Percentiles rank a stretch among this genome's conserved stretches.
Conservation (phyloP, 1,140 invertebrate genomes). For the Nasonia longicornis region DNA sequence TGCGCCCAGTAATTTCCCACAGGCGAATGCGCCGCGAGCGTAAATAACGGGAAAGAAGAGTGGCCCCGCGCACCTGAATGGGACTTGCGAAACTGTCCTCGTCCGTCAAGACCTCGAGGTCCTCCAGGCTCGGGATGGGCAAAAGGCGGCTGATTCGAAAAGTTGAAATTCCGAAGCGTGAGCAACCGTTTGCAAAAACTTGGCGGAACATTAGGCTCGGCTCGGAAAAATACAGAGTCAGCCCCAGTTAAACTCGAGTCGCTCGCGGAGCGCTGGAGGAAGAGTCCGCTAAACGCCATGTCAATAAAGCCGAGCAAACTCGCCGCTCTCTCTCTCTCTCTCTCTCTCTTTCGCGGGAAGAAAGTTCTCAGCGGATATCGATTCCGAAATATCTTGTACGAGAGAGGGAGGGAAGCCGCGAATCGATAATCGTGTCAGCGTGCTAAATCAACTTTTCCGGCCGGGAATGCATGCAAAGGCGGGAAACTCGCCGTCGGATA, state of each 20-base stretch:
- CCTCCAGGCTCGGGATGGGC: neutral
- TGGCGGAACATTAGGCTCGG: neutral
- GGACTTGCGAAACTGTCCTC: slow-evolving; percentile 5
- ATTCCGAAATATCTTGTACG: neutral
- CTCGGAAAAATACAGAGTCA: neutral
- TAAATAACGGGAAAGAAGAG: slow-evolving; percentile 49
- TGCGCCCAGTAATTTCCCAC: slow-evolving; percentile 48
- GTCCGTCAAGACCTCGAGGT: neutral
- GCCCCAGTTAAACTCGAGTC: neutral
- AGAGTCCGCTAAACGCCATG: slow-evolving; percentile 1
- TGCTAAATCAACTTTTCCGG: slow-evolving; percentile 28
- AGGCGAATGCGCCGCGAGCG: slow-evolving; percentile 44
- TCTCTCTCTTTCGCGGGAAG: neutral
- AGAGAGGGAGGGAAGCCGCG: slow-evolving; percentile 4
- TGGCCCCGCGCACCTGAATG: neutral
- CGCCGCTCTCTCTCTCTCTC: too few relatives aligned
- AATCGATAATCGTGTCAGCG: slow-evolving; percentile 44
- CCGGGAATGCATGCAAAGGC: slow-evolving; percentile 19
- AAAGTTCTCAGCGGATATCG: slow-evolving; percentile 18
- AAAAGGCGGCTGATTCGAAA: neutral
- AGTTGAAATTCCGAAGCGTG: neutral
- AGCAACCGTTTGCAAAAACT: slow-evolving; percentile 6
- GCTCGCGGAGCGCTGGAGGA: neutral
- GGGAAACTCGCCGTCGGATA: slow-evolving; percentile 13
- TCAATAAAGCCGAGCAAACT: slow-evolving; percentile 23